Base-by-base conservation (phyloP, 1,140 invertebrate genomes). In the Bombus superbus region DNA sequence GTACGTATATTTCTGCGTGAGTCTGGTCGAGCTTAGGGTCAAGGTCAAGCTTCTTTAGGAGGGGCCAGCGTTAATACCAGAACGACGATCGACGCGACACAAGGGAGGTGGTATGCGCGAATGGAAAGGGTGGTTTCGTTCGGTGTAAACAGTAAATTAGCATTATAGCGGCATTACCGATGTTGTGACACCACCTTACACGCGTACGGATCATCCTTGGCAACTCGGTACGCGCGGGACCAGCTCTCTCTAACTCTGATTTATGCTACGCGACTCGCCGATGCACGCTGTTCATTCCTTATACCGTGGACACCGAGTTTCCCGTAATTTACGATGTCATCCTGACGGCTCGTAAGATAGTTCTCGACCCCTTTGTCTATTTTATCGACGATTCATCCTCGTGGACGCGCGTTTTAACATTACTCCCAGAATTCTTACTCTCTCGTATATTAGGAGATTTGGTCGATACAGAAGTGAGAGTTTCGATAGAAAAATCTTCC, bases 151-250 rank as follows among this genome's bases (percentile, higher is more conserved):
- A 89, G 93, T 94, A 94, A 94, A 94, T 94, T 94, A 94, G 93
- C 94, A 94, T 94, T 94, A 94, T 87, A 92, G 87, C 90, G 92
- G 93, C 89, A 94, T 94, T 94, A 94, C 93, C 91, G 91, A 94
- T 94, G 93, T 94, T 94, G 91, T 93, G 93, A 94, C 92, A 91
- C 89, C 91, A 86, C 89, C 87, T 92, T 92, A 94, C 91, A 93
- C 91, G 90, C 87, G 87, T 88, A 88, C 73, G 86, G 91, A 90
- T 90, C 87, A 88, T 88, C 87, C 86, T 86, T 79, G 86, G 81
- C 83, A 76, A 80, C 85, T 89, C 88, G 53, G 53, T 28, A 69
- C 80, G 69, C 84, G 77, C 85, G 81, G 90, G 91, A 93, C 92
- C 93, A 90, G 87, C 91, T 91, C 89, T 85, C 76, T 91, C 90